Conservation (phyloP, 2,888 invertebrate genomes). For the Celastrina argiolus region DNA sequence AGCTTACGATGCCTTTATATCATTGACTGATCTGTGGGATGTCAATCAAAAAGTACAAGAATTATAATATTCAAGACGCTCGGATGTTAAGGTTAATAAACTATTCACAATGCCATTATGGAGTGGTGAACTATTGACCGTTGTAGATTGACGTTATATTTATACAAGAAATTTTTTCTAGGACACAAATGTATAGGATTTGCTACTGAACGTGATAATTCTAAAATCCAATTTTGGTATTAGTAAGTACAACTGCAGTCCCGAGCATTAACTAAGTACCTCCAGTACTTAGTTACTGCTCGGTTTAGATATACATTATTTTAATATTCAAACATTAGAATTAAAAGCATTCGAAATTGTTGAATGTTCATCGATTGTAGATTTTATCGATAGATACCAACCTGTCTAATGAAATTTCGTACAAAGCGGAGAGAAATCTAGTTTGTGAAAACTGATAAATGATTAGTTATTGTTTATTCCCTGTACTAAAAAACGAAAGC, state of each 20-base stretch:
- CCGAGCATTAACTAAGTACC: neutral
- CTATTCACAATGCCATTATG: constrained; percentile 9
- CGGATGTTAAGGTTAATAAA: constrained; percentile 13
- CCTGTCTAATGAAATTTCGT: constrained; percentile 28
- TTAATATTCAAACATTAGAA: neutral
- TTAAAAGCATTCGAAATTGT: constrained; percentile 21
- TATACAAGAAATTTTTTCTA: neutral
- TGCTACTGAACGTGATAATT: neutral
- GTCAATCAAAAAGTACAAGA: constrained; percentile 10
- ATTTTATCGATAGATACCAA: constrained; percentile 25
- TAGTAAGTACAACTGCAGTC: neutral
- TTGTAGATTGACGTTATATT: neutral
- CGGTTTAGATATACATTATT: neutral
- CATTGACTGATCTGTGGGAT: neutral
- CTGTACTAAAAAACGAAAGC: constrained; percentile 67
- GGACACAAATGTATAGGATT: neutral
- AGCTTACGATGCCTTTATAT: constrained; percentile 10
- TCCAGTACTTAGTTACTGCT: neutral
- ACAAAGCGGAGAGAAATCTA: constrained; percentile 43
- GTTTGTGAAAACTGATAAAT: constrained; percentile 57
- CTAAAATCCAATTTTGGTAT: neutral
- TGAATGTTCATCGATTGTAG: constrained; percentile 16
- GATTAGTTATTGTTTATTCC: constrained; percentile 71
- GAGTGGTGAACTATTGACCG: constrained; percentile 16
- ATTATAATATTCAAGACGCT: constrained; percentile 8